phyloP scores from a whole-genome alignment of 2,888 invertebrate genomes.

The Volucella zonaria region DNA sequence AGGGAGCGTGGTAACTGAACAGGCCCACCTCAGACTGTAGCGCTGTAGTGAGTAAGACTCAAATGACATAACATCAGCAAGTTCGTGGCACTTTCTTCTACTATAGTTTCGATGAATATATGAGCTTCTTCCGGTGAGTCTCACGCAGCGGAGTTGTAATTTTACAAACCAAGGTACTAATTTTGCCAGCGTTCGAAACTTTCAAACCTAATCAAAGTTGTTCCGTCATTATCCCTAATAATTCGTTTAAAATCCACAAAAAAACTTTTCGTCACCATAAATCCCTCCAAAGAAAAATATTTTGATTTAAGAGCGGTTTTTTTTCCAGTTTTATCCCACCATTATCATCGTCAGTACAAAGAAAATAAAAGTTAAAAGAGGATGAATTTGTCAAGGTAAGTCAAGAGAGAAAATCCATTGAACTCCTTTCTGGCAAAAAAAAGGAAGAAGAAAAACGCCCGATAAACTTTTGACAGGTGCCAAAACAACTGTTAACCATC shows the following conservation, averaged over 20 bases:
- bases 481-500: conserved; percentile 36
- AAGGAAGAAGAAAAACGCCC: conserved; percentile 17
- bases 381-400: conserved; percentile 48
- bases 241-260: background rate
- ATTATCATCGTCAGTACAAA: background rate
- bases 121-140: no score
- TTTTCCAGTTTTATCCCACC: background rate
- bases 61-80: no score
- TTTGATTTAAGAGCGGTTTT: conserved; percentile 28
- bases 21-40: no score
- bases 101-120: no score
- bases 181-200: no score
- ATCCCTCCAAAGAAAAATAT: background rate
- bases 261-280: background rate
- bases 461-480: conserved; percentile 71
- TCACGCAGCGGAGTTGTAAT: no score
- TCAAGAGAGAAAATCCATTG: conserved; percentile 41
- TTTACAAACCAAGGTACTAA: no score
- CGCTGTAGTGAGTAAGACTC: no score
- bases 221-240: no score
- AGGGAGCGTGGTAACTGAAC: no score
- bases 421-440: conserved; percentile 25
- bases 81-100: no score
- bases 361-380: conserved; percentile 19
- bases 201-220: no score